Base-by-base conservation (phyloP, 2,113 vertebrate genomes). In the Australoheros scitulus region DNA sequence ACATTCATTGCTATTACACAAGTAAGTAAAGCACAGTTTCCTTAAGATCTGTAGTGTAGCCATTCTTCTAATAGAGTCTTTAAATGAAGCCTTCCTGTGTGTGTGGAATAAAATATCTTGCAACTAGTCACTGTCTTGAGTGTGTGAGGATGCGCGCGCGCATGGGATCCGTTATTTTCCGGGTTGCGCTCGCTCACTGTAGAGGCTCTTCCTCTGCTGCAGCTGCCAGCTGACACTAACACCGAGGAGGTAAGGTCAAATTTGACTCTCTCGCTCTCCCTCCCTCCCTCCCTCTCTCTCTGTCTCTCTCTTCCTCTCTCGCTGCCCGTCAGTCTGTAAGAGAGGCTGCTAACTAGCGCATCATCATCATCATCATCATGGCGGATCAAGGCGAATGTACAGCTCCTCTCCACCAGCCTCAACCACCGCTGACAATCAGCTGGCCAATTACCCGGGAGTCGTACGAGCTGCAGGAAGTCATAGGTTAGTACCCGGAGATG, bases 381-480 rank as follows among this genome's bases (percentile, higher is more conserved):
- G 97, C 97, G 97, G 97, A 99, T 95, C 96, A 96, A 86, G 93
- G 94, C 95, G 97, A 97, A 85, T 96, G 97, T 78, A 96, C 96
- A 60, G 93, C 96, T 88, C 95, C 97, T 58, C 93, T 94, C 94
- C 97, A 95, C 87, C 96, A 92, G 86, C 94, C 96, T 65, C 96
- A 95, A 90, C 95, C 95, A 20, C 92, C 92, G 87, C 92, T 91
- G 88, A 91, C 95, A 61, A 80, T 94, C 87, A 91, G 95, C 95
- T 99, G 98, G 98, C 97, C 98, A 92, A 99, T 98, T 93, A 97
- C 95, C 95, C 95, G 97, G 94, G 98, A 99, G 91, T 96, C 97
- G 82, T 99, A 99, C 90, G 97, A 99, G 94, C 97, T 99, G 90
- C 97, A 99, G 96, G 97, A 98, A 97, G 98, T 99, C 87, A 99